Conservation (phyloP, 2,797 vertebrate genomes). For the Etheostoma nigrum region DNA sequence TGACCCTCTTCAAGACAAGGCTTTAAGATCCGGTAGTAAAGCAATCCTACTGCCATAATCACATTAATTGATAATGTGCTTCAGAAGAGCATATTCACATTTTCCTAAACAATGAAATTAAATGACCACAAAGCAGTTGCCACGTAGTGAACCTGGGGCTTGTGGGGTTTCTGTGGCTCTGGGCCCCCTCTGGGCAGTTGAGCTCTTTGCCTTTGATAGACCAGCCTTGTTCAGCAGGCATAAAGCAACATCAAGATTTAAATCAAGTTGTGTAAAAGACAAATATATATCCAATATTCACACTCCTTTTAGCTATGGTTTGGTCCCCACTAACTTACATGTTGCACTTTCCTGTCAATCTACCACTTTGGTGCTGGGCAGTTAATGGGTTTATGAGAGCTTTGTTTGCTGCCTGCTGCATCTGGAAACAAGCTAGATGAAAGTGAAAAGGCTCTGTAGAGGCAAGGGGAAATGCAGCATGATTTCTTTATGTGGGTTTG, state of each 20-base stretch:
- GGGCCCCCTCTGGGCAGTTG: not conserved
- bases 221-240: slow-evolving; percentile 12
- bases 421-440: not conserved
- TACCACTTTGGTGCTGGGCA: not conserved
- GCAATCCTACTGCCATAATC: not conserved
- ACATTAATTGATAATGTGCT: not conserved
- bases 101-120: not conserved
- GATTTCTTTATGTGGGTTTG: not conserved
- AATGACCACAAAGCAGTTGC: not conserved
- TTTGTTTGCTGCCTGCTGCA: not conserved
- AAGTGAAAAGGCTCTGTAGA: not conserved
- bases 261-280: not conserved
- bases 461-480: not conserved
- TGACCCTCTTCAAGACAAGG: not conserved
- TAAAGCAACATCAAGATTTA: not conserved
- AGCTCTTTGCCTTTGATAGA: not conserved
- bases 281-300: not conserved
- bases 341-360: not conserved
- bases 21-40: not conserved
- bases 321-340: not conserved
- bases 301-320: not conserved
- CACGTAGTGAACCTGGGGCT: not conserved
- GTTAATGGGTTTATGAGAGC: not conserved
- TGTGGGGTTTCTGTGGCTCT: not conserved
- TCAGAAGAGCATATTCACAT: not conserved